These are phyloP conservation scores for Diabrotica undecimpunctata DNA, from an alignment of 1,140 invertebrate genomes.

Conservation along the genomic window DNA sequence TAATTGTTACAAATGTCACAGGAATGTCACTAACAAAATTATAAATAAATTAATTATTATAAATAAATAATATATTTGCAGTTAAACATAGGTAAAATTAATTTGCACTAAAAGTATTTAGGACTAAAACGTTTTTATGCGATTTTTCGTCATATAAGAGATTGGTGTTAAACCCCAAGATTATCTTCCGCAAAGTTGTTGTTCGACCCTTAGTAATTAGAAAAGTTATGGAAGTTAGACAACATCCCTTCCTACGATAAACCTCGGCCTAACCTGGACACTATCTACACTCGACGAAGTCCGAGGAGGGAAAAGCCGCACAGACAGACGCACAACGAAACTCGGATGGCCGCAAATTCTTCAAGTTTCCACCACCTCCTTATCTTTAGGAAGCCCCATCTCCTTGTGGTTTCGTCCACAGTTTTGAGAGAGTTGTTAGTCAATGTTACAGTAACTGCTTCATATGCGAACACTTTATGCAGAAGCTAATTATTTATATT, in stretches of 20 bases:
- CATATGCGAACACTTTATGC: too few relatives aligned
- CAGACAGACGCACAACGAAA: conserved; percentile 10
- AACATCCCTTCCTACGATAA: conserved; percentile 4
- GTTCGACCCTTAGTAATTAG: not conserved
- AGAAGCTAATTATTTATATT: too few relatives aligned
- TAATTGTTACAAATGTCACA: too few relatives aligned
- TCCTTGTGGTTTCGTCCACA: conserved; percentile 3
- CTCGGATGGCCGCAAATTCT: conserved; percentile 21
- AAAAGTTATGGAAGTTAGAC: conserved; percentile 13
- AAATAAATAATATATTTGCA: too few relatives aligned
- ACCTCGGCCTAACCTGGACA: conserved; percentile 5
- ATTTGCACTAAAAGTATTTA: too few relatives aligned
- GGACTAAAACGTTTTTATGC: too few relatives aligned
- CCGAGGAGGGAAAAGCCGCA: conserved; percentile 8
- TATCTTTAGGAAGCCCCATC: conserved; percentile 15
- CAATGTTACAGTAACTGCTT: not conserved
- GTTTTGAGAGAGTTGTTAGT: conserved; percentile 4
- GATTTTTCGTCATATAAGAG: too few relatives aligned
- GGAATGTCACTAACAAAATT: too few relatives aligned
- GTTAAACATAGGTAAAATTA: too few relatives aligned
- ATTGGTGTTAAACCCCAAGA: too few relatives aligned
- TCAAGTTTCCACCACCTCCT: conserved; percentile 22
- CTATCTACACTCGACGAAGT: conserved; percentile 2
- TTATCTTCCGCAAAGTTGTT: too few relatives aligned
- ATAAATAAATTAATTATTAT: too few relatives aligned